These are phyloP conservation scores for Gadopsis bispinosus DNA, from an alignment of 2,797 vertebrate species.

Conservation along the genomic window DNA sequence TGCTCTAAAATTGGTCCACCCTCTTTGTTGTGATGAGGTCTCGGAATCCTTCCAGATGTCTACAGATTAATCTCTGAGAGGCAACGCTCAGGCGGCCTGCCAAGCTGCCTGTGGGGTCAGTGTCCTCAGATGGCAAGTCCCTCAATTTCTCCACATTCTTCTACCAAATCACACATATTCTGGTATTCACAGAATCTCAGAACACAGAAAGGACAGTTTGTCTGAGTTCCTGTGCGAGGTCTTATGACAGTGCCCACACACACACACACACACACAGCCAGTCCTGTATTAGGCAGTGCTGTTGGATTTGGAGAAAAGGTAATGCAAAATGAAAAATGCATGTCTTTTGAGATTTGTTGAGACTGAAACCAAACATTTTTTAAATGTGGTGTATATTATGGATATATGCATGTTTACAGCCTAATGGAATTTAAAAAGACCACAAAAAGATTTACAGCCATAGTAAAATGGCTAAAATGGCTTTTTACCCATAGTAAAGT, in stretches of 20 bases:
- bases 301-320: slow-evolving; percentile 30
- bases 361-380: neutral
- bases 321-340: slow-evolving; percentile 3
- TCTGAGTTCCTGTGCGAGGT: slow-evolving; percentile 64
- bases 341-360: slow-evolving; percentile 10
- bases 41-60: slow-evolving; percentile 66
- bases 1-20: slow-evolving; percentile 68
- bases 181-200: slow-evolving; percentile 64
- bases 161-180: slow-evolving; percentile 68
- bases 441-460: neutral
- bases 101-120: slow-evolving; percentile 57
- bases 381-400: neutral
- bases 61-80: slow-evolving; percentile 54
- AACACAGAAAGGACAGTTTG: slow-evolving; percentile 71
- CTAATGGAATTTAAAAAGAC: neutral
- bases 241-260: slow-evolving; percentile 49
- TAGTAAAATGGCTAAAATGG: neutral
- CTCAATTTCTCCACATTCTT: slow-evolving; percentile 60
- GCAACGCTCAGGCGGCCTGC: slow-evolving; percentile 58
- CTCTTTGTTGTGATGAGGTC: slow-evolving; percentile 61
- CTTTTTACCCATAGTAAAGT: neutral
- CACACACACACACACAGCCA: slow-evolving; percentile 48
- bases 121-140: slow-evolving; percentile 68
- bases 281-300: slow-evolving; percentile 24
- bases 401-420: neutral